phyloP scores from a whole-genome alignment of 2,113 vertebrate species.

The Hippocampus barbouri region DNA sequence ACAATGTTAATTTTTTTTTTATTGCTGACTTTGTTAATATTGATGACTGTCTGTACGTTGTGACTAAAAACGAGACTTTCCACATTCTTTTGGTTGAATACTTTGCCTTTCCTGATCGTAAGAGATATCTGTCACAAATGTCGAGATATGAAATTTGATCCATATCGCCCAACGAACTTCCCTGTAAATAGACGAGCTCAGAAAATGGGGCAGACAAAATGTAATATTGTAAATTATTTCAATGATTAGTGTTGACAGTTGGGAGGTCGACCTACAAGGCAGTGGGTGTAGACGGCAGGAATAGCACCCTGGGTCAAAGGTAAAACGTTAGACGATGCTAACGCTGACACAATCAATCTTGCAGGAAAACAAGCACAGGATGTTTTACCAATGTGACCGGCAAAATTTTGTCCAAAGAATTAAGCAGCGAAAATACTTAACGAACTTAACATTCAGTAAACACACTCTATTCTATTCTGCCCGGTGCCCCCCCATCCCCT shows the following conservation, averaged over 20 bases:
- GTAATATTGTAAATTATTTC: not conserved
- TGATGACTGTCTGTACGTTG: too few species aligned
- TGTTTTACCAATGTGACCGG: not conserved
- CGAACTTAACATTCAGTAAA: not conserved
- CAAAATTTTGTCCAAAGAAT: not conserved
- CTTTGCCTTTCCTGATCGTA: too few species aligned
- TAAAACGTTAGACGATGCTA: not conserved
- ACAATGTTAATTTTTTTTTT: too few species aligned
- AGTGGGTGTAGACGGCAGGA: not conserved
- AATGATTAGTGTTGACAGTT: not conserved
- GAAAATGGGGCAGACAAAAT: too few species aligned
- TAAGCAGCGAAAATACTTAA: not conserved
- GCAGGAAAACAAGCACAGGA: not conserved
- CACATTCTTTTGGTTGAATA: too few species aligned
- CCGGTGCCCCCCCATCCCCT: too few species aligned
- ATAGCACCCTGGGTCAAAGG: not conserved
- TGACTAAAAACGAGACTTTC: too few species aligned
- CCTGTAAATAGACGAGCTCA: too few species aligned
- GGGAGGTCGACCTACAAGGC: not conserved
- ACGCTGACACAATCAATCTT: not conserved
- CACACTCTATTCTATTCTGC: not conserved
- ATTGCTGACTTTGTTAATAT: too few species aligned
- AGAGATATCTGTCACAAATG: too few species aligned
- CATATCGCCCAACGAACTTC: too few species aligned
- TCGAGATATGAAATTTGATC: too few species aligned